Conservation (phyloP, 2,888 invertebrate species). For the Chesias legatella region DNA sequence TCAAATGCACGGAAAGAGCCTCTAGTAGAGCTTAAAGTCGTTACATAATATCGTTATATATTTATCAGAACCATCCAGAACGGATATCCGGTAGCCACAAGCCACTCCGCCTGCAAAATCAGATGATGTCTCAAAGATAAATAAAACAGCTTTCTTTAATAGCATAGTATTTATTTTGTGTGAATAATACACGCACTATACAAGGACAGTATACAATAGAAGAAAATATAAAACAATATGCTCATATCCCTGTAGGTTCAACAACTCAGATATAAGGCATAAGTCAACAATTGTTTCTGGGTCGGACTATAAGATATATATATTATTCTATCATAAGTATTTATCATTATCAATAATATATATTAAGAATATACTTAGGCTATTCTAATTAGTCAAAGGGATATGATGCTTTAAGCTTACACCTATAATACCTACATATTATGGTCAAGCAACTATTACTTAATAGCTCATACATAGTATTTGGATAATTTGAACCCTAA, state of each 20-base stretch:
- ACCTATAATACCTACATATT: slow-evolving; percentile 1
- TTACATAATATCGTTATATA: too few species aligned
- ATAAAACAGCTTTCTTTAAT: slow-evolving; percentile 32
- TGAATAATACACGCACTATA: slow-evolving; percentile 51
- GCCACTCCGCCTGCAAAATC: slow-evolving; percentile 10
- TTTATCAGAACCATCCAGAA: too few species aligned
- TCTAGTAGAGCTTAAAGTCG: too few species aligned
- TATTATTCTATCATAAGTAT: not conserved
- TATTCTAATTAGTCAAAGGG: not conserved
- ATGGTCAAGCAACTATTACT: slow-evolving; percentile 2
- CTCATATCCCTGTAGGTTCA: slow-evolving; percentile 66
- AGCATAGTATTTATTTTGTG: slow-evolving; percentile 56
- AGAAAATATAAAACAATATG: slow-evolving; percentile 56
- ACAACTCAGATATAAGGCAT: slow-evolving; percentile 50
- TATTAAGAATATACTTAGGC: not conserved
- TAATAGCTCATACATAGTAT: too few species aligned
- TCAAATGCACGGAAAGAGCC: too few species aligned
- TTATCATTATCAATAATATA: slow-evolving; percentile 1
- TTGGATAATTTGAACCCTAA: too few species aligned
- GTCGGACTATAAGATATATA: slow-evolving; percentile 6
- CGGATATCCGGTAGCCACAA: too few species aligned
- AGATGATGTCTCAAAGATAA: slow-evolving; percentile 14
- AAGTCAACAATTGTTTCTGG: slow-evolving; percentile 20
- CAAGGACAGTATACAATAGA: slow-evolving; percentile 44
- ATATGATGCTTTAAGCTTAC: slow-evolving; percentile 18